phyloP scores from a whole-genome alignment of 2,888 invertebrate genomes.

The Esperia sulphurella region DNA sequence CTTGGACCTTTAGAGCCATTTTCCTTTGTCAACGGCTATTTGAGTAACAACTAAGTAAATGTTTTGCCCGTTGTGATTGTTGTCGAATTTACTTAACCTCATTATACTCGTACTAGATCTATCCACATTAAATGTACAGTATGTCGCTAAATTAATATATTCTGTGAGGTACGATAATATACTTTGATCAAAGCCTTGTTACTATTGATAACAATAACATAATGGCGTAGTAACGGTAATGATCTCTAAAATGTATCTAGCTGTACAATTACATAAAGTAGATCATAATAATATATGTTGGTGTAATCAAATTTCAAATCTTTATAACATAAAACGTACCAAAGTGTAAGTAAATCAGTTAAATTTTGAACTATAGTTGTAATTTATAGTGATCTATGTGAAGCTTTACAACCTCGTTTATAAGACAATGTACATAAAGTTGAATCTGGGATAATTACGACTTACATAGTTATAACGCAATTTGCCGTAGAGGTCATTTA shows the following conservation, averaged over 20 bases:
- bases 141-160: background rate
- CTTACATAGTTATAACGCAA: slow-evolving; percentile 66
- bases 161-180: too few species aligned
- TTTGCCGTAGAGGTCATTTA: slow-evolving; percentile 34
- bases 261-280: background rate
- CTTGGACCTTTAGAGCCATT: slow-evolving; percentile 19
- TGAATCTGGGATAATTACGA: slow-evolving; percentile 77
- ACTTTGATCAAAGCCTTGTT: background rate
- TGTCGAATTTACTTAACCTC: slow-evolving; percentile 6
- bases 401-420: slow-evolving; percentile 61
- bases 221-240: too few species aligned
- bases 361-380: slow-evolving; percentile 15
- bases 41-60: slow-evolving; percentile 4
- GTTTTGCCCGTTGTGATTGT: slow-evolving; percentile 5
- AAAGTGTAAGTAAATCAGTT: background rate
- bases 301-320: slow-evolving; percentile 6
- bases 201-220: too few species aligned
- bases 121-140: background rate
- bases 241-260: slow-evolving; percentile 2
- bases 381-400: slow-evolving; percentile 52
- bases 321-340: slow-evolving; percentile 9
- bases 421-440: slow-evolving; percentile 67
- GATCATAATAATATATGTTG: background rate
- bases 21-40: slow-evolving; percentile 12
- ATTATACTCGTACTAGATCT: slow-evolving; percentile 1